A percentile compares a stretch with the other conserved stretches of the same genome.
These are phyloP conservation scores for Smutsia gigantea DNA, from an alignment of 2,797 vertebrate genomes.

Conservation along the genomic window DNA sequence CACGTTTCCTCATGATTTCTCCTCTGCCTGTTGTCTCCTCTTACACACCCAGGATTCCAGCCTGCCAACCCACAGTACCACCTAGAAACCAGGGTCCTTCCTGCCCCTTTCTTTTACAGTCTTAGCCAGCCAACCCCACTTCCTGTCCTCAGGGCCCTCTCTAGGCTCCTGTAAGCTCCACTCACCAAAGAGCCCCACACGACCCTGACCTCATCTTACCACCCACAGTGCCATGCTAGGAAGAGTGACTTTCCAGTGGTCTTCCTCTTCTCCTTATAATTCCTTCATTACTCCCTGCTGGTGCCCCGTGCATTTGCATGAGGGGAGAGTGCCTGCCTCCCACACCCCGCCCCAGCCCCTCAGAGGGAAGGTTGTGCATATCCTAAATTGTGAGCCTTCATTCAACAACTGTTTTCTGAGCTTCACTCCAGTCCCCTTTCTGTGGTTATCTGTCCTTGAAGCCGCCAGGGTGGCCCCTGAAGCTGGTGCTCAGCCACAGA, in stretches of 20 bases:
- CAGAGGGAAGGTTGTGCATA: not conserved
- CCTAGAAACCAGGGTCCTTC: not conserved
- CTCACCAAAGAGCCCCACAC: not conserved
- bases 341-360: fast-evolving
- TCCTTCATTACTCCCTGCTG: not conserved
- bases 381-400: not conserved
- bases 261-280: not conserved
- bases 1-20: not conserved
- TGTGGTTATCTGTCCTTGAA: not conserved
- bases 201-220: not conserved
- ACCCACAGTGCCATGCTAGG: not conserved
- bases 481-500: not conserved
- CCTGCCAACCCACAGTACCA: not conserved
- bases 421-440: not conserved
- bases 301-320: not conserved
- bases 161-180: not conserved
- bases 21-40: not conserved
- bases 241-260: not conserved
- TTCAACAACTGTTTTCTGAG: not conserved
- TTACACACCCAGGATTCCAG: not conserved
- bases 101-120: not conserved
- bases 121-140: too few relatives aligned
- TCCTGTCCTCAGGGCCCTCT: not conserved
- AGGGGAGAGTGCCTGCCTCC: fast-evolving
- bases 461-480: not conserved